Percentiles rank a stretch among this genome's conserved stretches.
These are phyloP conservation scores for Hirtodrosophila confusa DNA, from an alignment of 2,888 invertebrate species.

Conservation along the genomic window DNA sequence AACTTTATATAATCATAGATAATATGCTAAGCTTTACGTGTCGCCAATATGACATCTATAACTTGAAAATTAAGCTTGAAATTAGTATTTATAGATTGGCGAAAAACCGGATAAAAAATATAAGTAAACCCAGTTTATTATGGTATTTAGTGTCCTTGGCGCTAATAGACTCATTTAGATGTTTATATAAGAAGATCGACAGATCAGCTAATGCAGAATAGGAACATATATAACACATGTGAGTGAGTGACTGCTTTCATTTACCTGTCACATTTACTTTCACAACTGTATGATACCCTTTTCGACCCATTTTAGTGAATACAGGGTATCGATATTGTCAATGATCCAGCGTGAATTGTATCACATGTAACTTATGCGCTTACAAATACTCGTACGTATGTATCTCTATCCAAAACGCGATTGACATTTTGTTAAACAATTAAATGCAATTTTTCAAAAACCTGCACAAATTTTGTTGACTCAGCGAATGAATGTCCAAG, in stretches of 20 bases:
- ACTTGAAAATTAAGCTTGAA: no score
- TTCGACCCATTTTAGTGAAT: neutral
- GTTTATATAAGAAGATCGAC: no score
- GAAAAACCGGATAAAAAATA: neutral
- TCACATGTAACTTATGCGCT: conserved; percentile 38
- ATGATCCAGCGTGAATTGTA: conserved; percentile 54
- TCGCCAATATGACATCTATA: neutral
- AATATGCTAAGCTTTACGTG: no score
- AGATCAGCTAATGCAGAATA: no score
- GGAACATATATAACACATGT: no score
- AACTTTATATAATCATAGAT: no score
- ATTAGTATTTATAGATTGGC: no score
- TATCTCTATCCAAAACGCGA: conserved; percentile 52
- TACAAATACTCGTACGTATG: conserved; percentile 1
- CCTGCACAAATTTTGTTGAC: conserved; percentile 60
- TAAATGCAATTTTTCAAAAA: conserved; percentile 73
- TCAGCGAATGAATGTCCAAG: conserved; percentile 65
- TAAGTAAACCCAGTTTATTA: no score
- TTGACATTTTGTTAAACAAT: conserved; percentile 75
- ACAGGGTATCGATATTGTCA: conserved; percentile 63
- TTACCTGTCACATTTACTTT: neutral
- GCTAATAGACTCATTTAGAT: no score
- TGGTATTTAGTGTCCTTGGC: no score
- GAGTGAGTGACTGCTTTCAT: neutral
- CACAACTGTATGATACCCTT: neutral